A percentile compares a stretch with the other conserved stretches of the same genome.
Conservation (phyloP, 2,113 vertebrate genomes). For the Thermophis baileyi region DNA sequence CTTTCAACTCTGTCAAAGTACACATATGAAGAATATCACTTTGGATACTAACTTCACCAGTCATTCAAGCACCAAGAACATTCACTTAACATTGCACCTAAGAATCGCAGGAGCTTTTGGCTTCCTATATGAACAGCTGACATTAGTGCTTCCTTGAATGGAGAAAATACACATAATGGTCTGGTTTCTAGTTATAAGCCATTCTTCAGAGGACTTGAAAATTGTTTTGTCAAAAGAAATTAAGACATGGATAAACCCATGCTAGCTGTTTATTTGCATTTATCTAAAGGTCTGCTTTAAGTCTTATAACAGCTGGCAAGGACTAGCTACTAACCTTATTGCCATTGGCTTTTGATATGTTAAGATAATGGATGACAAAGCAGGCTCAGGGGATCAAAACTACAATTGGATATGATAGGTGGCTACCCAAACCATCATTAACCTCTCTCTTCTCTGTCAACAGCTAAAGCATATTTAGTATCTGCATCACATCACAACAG, state of each 20-base stretch:
- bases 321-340: neutral
- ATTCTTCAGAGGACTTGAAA: neutral
- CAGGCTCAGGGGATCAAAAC: neutral
- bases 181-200: neutral
- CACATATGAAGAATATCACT: neutral
- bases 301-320: neutral
- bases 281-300: neutral
- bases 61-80: neutral
- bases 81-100: neutral
- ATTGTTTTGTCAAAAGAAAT: neutral
- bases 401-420: neutral
- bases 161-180: neutral
- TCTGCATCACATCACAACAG: neutral
- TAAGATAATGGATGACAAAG: neutral
- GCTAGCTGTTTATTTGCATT: neutral
- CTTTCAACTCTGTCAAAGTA: conserved; percentile 69
- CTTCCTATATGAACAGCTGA: neutral
- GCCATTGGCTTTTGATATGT: neutral
- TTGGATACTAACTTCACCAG: neutral
- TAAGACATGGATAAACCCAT: neutral
- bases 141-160: neutral
- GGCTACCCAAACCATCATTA: neutral
- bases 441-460: neutral
- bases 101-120: neutral
- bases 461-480: neutral